phyloP scores from a whole-genome alignment of 2,113 vertebrate genomes.

The Zapus hudsonius region DNA sequence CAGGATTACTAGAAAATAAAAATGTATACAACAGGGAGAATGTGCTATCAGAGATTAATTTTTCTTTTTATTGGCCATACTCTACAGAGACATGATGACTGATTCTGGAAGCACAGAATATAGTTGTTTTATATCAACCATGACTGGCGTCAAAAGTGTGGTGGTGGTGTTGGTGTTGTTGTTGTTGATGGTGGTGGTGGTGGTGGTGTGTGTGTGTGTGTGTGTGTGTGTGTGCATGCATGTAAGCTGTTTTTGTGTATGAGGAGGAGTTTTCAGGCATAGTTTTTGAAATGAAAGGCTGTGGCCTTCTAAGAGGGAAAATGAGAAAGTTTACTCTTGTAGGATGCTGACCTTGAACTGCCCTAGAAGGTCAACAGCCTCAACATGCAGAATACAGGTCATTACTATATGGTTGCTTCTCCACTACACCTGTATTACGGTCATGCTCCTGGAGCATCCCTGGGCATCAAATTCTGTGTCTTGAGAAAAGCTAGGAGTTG shows the following conservation, averaged over 20 bases:
- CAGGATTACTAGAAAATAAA: constrained; percentile 70
- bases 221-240: not conserved
- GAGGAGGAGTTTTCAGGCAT: not conserved
- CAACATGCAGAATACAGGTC: not conserved
- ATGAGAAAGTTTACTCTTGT: not conserved
- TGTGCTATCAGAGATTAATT: constrained; percentile 40
- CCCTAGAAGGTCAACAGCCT: not conserved
- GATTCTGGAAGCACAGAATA: not conserved
- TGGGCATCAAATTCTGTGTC: not conserved
- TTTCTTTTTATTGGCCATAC: constrained; percentile 42
- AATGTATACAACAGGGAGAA: constrained; percentile 48
- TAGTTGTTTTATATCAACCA: not conserved
- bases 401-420: not conserved
- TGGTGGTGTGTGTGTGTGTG: not conserved
- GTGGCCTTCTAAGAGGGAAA: not conserved
- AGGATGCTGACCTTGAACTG: not conserved
- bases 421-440: not conserved
- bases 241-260: not conserved
- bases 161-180: too few relatives aligned
- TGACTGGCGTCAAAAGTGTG: not conserved
- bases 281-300: not conserved
- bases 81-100: constrained; percentile 5
- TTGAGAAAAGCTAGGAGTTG: not conserved
- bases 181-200: too few relatives aligned
- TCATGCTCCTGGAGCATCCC: not conserved